phyloP scores from a whole-genome alignment of 2,113 vertebrate genomes.

The Tupaia chinensis region DNA sequence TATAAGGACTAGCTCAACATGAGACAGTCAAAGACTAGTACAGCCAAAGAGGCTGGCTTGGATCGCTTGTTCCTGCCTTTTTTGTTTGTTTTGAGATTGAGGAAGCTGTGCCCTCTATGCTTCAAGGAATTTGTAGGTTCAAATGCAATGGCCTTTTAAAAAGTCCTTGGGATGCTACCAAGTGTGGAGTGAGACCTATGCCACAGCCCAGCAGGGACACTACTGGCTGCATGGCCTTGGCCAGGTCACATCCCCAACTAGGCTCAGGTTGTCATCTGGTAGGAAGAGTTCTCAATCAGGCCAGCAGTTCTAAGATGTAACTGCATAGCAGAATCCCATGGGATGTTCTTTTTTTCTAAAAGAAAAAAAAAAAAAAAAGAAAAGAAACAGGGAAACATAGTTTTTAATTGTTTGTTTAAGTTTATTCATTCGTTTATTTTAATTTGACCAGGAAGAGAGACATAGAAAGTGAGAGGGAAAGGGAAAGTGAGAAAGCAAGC shows the following conservation, averaged over 20 bases:
- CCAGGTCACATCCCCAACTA: neutral
- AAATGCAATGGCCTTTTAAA: neutral
- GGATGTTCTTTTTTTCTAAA: neutral
- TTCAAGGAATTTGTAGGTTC: neutral
- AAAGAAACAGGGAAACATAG: too few relatives aligned
- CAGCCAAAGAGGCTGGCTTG: neutral
- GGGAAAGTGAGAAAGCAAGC: too few relatives aligned
- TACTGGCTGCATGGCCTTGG: accelerated
- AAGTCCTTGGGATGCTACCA: neutral
- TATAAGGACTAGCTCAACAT: neutral
- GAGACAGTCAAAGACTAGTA: neutral
- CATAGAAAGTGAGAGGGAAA: too few relatives aligned
- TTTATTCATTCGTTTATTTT: too few relatives aligned
- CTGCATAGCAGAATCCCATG: neutral
- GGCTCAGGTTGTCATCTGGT: neutral
- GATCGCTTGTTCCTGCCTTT: neutral
- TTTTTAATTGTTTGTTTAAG: too few relatives aligned
- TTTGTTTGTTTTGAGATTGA: neutral
- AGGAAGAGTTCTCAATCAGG: neutral
- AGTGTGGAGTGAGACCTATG: neutral
- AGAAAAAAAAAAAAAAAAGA: too few relatives aligned
- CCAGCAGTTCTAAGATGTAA: neutral
- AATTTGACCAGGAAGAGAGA: too few relatives aligned
- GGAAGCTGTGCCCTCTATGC: neutral
- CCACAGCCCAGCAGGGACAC: too few relatives aligned